Evolutionary conservation across 2,888 invertebrate species (phyloP), one percentile per base, ranked within the genome.

Genomic region (Reticulitermes lucifugus): DNA sequence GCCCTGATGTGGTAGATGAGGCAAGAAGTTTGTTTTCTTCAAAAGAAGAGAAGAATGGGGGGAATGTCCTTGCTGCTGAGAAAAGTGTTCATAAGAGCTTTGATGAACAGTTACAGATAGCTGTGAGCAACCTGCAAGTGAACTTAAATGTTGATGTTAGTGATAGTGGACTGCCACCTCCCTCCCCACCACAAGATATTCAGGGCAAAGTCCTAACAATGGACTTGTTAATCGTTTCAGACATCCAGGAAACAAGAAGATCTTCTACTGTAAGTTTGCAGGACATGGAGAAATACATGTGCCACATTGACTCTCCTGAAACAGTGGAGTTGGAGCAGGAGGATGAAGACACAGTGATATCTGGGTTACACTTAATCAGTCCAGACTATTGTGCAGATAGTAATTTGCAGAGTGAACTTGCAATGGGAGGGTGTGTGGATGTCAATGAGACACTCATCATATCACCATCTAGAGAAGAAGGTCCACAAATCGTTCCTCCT

Each of bases 281-380:
- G 55, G 83, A 91, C 89, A 84, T 84, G 59, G 84, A 84, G 65
- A 86, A 86, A 93, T 93, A 87, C 92, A 95, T 96, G 83, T 94
- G 94, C 21, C 96, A 97, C 89, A 96, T 96, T 84, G 96, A 97
- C 89, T 96, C 96, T 0, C 96, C 96, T 0, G 96, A 96, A 91
- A 93, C 94, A 21, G 96, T 96, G 10, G 96, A 97, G 88, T 89
- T 85, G 87, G 88, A 81, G 87, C 87, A 35, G 7, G 73, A 73
- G 73, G 35, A 29, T 41, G 73, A 41, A 21, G 73, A 73, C 35
- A 7, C 14, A 35, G 71, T 6, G 21, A 18, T 73, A 3, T 9
- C 73, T 14, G 73, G 21, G 29, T 29, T 73, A 73, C 29, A 73
- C 41, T 35, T 29, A 10, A 41, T 46, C 18, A 43, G 10, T 9